Evolutionary conservation across 2,797 vertebrate species (phyloP), one percentile per base, ranked within the genome.

Genomic region (Champsocephalus esox): DNA sequence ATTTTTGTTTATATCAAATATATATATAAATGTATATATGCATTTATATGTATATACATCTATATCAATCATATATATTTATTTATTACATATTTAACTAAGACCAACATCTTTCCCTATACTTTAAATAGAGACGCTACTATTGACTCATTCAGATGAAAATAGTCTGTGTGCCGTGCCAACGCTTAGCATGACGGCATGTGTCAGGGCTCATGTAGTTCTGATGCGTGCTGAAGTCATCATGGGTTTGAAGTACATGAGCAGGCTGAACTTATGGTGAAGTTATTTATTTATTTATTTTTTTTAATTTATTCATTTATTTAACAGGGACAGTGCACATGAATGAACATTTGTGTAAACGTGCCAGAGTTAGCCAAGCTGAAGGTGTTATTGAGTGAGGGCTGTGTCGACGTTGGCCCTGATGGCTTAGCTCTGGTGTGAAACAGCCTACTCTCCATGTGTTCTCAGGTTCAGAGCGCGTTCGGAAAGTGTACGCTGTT

Each of bases 401-500:
- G 14, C 66, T n/a, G 13, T 9, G 0, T 32, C 28, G 71, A 62
- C 51, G 11, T 71, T 58, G 43, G 56, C 21, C 9, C 28, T 28
- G 28, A 16, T 1, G 1, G 50, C 56, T 61, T 55, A 54, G 19
- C 41, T 54, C 2, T 1, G 9, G 38, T 28, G 11, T 56, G 62
- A 55, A 58, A 62, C 13, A n/a, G 19, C 16, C 41, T 62, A 79
- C 44, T 82, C 76, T 79, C 55, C 71, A 19, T 43, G 24, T 65
- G 55, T 79, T 69, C 45, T 76, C 5, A 41, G 67, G 4, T 50
- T 56, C 59, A 57, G 13, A 48, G 41, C 34, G 5, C 8, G 3
- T 56, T 65, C 61, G 76, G 50, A 69, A 83, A 54, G 50, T 65
- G 45, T 19, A 38, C 34, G 0, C 48, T 52, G 57, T 72, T 44